phyloP scores from a whole-genome alignment of 2,888 invertebrate species.

The Bellardia bayeri region DNA sequence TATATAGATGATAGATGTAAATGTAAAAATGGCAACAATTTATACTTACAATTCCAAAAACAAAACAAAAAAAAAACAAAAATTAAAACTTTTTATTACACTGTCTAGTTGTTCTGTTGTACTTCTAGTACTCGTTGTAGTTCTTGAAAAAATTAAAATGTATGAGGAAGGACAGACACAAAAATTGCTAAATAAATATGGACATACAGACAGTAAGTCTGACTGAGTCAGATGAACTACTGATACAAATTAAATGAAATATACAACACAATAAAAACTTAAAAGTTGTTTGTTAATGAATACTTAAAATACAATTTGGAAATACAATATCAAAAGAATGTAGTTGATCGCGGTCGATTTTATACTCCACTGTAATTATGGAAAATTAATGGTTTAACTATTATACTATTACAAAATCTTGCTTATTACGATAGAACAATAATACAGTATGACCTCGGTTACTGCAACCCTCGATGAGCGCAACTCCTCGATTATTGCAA shows the following conservation, averaged over 20 bases:
- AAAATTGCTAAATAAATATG: neutral
- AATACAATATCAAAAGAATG: neutral
- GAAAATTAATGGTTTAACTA: too few species aligned
- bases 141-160: conserved; percentile 9
- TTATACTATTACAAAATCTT: too few species aligned
- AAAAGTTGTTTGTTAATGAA: conserved; percentile 1
- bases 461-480: too few species aligned
- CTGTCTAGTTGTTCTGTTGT: conserved; percentile 16
- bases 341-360: too few species aligned
- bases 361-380: too few species aligned
- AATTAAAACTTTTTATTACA: conserved; percentile 6
- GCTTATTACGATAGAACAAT: too few species aligned
- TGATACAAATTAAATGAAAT: neutral
- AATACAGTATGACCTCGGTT: too few species aligned
- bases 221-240: neutral
- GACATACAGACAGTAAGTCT: neutral
- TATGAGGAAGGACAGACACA: conserved; percentile 1
- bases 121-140: neutral
- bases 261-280: conserved; percentile 2
- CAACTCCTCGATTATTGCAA: too few species aligned
- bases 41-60: neutral
- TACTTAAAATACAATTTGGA: neutral
- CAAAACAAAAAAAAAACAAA: neutral
- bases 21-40: conserved; percentile 32
- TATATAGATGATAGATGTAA: conserved; percentile 24